A percentile compares a stretch with the other conserved stretches of the same genome.
Evolutionary conservation across 2,797 vertebrate genomes (phyloP).

Genomic region (Danio jaintianensis): DNA sequence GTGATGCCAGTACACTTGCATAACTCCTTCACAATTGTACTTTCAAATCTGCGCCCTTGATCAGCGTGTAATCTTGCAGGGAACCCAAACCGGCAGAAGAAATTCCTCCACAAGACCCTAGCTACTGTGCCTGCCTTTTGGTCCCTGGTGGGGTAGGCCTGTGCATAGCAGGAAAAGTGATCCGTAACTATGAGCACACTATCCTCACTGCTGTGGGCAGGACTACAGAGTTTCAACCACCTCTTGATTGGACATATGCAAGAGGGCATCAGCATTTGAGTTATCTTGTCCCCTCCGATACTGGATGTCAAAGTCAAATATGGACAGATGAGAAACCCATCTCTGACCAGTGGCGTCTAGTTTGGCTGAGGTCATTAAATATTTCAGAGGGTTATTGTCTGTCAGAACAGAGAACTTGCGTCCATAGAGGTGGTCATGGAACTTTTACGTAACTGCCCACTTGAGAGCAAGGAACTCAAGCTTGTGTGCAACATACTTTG

Average conservation of each 20-base stretch:
- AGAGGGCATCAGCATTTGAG: conserved; percentile 52
- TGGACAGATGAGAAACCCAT: conserved; percentile 51
- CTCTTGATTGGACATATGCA: conserved; percentile 37
- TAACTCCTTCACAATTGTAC: conserved; percentile 56
- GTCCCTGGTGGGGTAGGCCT: conserved; percentile 59
- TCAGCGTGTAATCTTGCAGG: conserved; percentile 53
- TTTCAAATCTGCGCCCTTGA: conserved; percentile 63
- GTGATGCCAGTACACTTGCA: conserved; percentile 54
- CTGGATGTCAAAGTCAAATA: conserved; percentile 53
- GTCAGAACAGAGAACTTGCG: conserved; percentile 48
- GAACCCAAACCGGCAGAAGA: conserved; percentile 61
- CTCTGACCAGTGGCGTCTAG: conserved; percentile 49
- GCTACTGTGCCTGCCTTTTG: conserved; percentile 49
- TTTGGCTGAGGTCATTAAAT: conserved; percentile 56
- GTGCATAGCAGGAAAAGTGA: conserved; percentile 45
- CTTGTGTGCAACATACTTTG: too few species aligned
- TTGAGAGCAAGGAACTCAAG: too few species aligned
- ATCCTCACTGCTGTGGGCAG: background rate
- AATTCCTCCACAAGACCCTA: conserved; percentile 36
- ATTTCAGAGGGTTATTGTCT: conserved; percentile 58
- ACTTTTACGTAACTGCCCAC: too few species aligned
- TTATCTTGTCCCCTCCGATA: conserved; percentile 46
- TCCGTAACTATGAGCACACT: conserved; percentile 51
- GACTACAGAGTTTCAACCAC: conserved; percentile 14
- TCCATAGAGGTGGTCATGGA: conserved; percentile 56